Conservation (phyloP, 2,113 vertebrate genomes). For the Microtus montanus region DNA sequence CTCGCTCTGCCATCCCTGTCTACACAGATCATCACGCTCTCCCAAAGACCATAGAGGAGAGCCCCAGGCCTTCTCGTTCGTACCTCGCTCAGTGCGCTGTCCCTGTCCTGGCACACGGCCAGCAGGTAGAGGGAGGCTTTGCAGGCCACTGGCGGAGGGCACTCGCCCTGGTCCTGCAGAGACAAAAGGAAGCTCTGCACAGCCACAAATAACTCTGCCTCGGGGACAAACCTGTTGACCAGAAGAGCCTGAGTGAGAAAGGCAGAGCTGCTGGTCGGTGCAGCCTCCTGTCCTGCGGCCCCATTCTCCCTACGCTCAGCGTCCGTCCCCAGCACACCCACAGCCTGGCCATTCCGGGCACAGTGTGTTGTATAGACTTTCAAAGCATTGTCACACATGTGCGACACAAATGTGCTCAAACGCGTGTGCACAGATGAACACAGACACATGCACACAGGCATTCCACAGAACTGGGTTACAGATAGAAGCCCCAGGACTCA, state of each 20-base stretch:
- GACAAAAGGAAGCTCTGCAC: constrained; percentile 87
- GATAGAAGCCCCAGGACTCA: background rate
- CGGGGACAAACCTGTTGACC: constrained; percentile 90
- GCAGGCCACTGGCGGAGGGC: constrained; percentile 82
- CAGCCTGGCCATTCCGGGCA: background rate
- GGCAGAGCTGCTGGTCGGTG: background rate
- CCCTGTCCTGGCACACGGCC: constrained; percentile 89
- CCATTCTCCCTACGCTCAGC: background rate
- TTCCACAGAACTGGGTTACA: background rate
- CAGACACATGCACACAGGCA: background rate
- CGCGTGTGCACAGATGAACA: no score
- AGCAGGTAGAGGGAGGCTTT: constrained; percentile 92
- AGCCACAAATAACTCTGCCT: constrained; percentile 89
- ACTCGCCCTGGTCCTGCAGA: constrained; percentile 86
- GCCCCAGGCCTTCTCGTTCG: background rate
- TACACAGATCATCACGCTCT: background rate
- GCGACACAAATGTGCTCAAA: background rate
- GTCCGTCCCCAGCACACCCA: background rate
- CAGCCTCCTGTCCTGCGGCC: background rate
- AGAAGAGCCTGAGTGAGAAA: constrained; percentile 61
- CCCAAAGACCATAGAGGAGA: background rate
- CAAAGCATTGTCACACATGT: background rate
- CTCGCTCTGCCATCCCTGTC: background rate
- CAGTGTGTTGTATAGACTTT: background rate
- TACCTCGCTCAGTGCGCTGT: constrained; percentile 87